Evolutionary conservation across 2,797 vertebrate genomes (phyloP).

Genomic region (Poeciliopsis turneri): DNA sequence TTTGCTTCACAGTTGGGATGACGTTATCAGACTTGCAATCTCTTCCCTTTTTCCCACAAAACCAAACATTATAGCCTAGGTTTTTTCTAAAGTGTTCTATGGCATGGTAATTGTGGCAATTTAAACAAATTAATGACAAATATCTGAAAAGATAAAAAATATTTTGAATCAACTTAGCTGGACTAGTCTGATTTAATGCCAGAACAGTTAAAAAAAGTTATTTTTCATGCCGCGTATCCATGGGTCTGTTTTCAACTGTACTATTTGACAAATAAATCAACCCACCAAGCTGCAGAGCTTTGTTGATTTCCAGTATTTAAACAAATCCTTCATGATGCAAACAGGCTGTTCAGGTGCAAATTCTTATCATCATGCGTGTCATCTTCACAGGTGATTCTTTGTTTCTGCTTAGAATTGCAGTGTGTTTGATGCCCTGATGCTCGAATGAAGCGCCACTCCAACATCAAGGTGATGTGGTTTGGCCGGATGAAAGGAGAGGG

Average conservation of each 20-base stretch:
- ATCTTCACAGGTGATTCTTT: conserved; percentile 63
- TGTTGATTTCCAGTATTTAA: background rate
- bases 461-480: conserved; percentile 62
- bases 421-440: conserved; percentile 57
- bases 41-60: background rate
- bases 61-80: background rate
- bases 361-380: background rate
- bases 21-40: background rate
- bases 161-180: background rate
- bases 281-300: conserved; percentile 24
- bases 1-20: background rate
- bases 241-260: background rate
- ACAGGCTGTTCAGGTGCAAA: conserved; percentile 38
- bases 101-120: background rate
- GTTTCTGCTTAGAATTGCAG: conserved; percentile 49
- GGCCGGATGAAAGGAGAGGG: conserved; percentile 64
- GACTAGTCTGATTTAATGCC: background rate
- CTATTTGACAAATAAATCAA: background rate
- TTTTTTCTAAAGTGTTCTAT: background rate
- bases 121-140: background rate
- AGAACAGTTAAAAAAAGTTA: background rate
- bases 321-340: conserved; percentile 54
- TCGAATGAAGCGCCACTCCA: conserved; percentile 53
- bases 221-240: background rate
- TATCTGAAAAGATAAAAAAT: background rate